phyloP scores from a whole-genome alignment of 2,888 invertebrate genomes.

The Torymus tubicola region DNA sequence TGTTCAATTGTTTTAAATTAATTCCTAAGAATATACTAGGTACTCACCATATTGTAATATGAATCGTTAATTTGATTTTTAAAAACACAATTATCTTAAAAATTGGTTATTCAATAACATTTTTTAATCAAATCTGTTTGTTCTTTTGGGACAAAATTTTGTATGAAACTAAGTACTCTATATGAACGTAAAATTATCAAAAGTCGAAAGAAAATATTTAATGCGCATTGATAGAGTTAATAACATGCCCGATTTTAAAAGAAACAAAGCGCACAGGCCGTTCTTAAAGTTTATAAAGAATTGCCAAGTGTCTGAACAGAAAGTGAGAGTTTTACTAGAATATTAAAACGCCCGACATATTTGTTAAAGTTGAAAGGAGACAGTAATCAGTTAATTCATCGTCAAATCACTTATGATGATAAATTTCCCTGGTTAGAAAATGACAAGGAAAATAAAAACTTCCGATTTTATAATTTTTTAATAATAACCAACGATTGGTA shows the following conservation, averaged over 20 bases:
- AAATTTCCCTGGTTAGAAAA: conserved; percentile 41
- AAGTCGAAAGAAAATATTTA: conserved; percentile 2
- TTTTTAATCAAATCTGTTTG: conserved; percentile 7
- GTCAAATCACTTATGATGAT: conserved; percentile 16
- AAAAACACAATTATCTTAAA: no score
- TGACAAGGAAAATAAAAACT: not conserved
- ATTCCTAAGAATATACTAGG: no score
- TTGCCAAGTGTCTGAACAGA: conserved; percentile 34
- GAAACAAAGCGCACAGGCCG: conserved; percentile 35
- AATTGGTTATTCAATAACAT: not conserved
- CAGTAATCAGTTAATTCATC: conserved; percentile 26
- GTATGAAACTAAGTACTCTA: not conserved
- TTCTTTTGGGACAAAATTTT: conserved; percentile 12
- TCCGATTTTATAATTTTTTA: not conserved
- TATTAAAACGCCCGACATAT: conserved; percentile 16
- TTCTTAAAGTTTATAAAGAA: conserved; percentile 26
- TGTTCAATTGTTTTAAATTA: conserved; percentile 12
- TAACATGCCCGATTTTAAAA: not conserved
- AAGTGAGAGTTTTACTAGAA: conserved; percentile 37
- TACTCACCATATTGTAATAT: no score
- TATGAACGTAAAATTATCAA: not conserved
- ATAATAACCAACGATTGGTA: not conserved
- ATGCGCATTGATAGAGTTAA: conserved; percentile 6
- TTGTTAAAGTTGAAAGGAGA: conserved; percentile 38
- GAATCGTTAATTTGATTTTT: no score